phyloP scores from a whole-genome alignment of 2,888 invertebrate species.

The Lobophora halterata region DNA sequence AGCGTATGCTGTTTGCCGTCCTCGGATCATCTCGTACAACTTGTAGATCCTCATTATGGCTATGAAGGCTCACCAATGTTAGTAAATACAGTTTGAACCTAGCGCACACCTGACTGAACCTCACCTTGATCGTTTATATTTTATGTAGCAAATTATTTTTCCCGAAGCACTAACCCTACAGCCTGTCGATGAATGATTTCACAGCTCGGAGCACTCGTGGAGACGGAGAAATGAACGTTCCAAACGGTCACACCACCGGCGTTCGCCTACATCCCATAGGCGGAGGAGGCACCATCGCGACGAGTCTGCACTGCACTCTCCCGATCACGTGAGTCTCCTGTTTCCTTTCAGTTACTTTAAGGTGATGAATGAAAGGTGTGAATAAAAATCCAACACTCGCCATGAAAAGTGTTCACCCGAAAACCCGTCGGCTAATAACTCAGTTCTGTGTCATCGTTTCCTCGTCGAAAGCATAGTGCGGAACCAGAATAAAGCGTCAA shows the following conservation, averaged over 20 bases:
- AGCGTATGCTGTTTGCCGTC: conserved; percentile 70
- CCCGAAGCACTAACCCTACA: conserved; percentile 74
- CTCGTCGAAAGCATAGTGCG: conserved; percentile 62
- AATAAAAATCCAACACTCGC: conserved; percentile 55
- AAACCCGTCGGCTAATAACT: conserved; percentile 52
- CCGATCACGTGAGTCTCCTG: conserved; percentile 71
- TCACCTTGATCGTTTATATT: conserved; percentile 61
- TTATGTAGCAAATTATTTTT: conserved; percentile 38
- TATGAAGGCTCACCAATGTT: conserved; percentile 65
- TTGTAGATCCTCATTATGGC: conserved; percentile 57
- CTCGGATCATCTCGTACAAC: conserved; percentile 56
- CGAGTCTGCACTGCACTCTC: conserved; percentile 71
- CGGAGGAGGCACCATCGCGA: conserved; percentile 83
- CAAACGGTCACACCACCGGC: conserved; percentile 91
- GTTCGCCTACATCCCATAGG: conserved; percentile 88
- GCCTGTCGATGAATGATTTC: conserved; percentile 81
- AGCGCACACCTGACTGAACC: conserved; percentile 51
- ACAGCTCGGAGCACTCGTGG: conserved; percentile 89
- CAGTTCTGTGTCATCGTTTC: conserved; percentile 40
- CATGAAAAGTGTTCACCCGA: conserved; percentile 69
- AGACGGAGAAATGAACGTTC: conserved; percentile 90
- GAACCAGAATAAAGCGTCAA: conserved; percentile 72
- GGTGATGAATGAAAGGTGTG: conserved; percentile 32
- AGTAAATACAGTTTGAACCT: conserved; percentile 49
- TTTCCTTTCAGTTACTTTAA: conserved; percentile 25